Percentiles rank a stretch among this genome's conserved stretches.
Conservation (phyloP, 2,113 vertebrate species). For the Gadus macrocephalus region DNA sequence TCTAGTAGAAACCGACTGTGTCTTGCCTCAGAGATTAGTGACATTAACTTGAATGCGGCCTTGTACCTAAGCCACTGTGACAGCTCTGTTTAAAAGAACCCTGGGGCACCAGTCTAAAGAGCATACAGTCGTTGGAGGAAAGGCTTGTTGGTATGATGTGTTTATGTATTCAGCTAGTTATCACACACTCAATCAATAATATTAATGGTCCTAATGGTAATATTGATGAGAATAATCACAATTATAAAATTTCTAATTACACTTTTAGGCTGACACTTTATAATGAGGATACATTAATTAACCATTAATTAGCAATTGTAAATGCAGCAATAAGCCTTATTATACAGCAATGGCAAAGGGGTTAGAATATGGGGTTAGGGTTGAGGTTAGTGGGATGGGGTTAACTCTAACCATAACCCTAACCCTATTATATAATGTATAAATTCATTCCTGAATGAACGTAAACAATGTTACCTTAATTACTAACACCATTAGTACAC, state of each 20-base stretch:
- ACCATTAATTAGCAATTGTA: no score
- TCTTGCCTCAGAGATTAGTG: slow-evolving; percentile 27
- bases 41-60: slow-evolving; percentile 36
- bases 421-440: no score
- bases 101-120: slow-evolving; percentile 26
- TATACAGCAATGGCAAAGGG: no score
- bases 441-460: no score
- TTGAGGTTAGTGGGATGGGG: no score
- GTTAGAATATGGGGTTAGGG: no score
- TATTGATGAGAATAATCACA: not conserved
- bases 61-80: slow-evolving; percentile 34
- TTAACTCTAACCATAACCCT: no score
- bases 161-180: slow-evolving; percentile 42
- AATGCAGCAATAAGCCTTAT: no score
- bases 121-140: slow-evolving; percentile 29
- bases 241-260: not conserved
- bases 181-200: not conserved
- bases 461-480: no score
- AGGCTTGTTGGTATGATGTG: slow-evolving; percentile 53
- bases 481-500: no score
- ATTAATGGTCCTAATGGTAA: not conserved
- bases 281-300: no score
- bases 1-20: slow-evolving; percentile 19
- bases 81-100: slow-evolving; percentile 34
- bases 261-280: no score